phyloP scores from a whole-genome alignment of 2,888 invertebrate genomes.

The Acanthosoma haemorrhoidale region DNA sequence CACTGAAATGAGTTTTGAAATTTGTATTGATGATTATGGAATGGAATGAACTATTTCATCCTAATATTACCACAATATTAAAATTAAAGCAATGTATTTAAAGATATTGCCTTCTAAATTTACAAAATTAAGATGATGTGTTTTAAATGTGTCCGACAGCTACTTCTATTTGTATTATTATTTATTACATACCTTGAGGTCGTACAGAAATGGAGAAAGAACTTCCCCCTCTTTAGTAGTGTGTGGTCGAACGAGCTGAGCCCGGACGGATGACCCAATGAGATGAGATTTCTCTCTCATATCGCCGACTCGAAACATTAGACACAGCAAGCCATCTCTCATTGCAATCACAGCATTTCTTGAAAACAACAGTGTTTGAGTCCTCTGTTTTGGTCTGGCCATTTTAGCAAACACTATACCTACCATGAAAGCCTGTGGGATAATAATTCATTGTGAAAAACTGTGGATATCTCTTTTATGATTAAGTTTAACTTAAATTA shows the following conservation, averaged over 20 bases:
- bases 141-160: no score
- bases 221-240: constrained; percentile 72
- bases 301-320: constrained; percentile 91
- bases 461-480: no score
- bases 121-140: no score
- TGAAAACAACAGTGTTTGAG: constrained; percentile 89
- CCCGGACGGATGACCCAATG: constrained; percentile 81
- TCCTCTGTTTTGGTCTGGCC: constrained; percentile 87
- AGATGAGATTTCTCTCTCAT: constrained; percentile 86
- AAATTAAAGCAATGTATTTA: no score
- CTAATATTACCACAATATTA: no score
- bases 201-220: constrained; percentile 53
- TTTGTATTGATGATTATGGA: no score
- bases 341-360: constrained; percentile 81
- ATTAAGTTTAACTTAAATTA: no score
- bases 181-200: constrained; percentile 47
- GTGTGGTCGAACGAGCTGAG: constrained; percentile 74
- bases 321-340: constrained; percentile 74
- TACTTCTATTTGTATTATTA: no score
- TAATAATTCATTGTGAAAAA: no score
- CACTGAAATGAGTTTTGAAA: no score
- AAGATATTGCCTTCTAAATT: no score
- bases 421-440: constrained; percentile 59
- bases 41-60: no score
- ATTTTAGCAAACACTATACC: constrained; percentile 94